Percentiles rank a stretch among this genome's conserved stretches.
phyloP scores from a whole-genome alignment of 2,113 vertebrate genomes.

The Regulus satrapa region DNA sequence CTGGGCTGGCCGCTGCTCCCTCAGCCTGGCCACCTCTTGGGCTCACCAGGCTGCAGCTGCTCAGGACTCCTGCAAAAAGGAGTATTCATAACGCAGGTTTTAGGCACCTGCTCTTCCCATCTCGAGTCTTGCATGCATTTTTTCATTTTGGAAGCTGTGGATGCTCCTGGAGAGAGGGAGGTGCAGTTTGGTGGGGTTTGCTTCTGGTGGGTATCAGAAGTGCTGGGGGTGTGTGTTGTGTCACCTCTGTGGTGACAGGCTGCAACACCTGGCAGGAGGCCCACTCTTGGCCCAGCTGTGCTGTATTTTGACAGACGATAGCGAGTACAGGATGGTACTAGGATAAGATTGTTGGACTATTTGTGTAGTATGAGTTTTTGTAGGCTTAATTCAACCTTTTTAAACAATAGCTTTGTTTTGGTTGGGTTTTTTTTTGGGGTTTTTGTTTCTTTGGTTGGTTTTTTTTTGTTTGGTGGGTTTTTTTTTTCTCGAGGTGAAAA shows the following conservation, averaged over 20 bases:
- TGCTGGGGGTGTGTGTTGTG: neutral
- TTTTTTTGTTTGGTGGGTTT: no score
- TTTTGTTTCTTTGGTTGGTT: no score
- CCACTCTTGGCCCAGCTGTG: neutral
- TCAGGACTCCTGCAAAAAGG: accelerated
- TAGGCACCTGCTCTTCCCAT: neutral
- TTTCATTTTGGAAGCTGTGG: accelerated
- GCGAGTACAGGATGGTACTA: neutral
- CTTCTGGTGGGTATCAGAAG: neutral
- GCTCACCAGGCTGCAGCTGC: neutral
- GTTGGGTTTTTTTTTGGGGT: no score
- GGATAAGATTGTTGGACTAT: neutral
- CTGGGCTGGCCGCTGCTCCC: neutral
- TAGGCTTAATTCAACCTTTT: neutral
- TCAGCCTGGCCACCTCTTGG: accelerated
- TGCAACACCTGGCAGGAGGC: neutral
- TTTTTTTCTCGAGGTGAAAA: no score
- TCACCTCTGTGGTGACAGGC: neutral
- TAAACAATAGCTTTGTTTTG: neutral
- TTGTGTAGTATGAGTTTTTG: neutral
- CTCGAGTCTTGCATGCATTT: accelerated
- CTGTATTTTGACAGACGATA: neutral
- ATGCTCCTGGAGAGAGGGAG: accelerated
- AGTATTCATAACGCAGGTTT: accelerated
- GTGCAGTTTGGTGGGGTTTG: neutral